phyloP scores from a whole-genome alignment of 2,888 invertebrate genomes.

The Ferrisia virgata region DNA sequence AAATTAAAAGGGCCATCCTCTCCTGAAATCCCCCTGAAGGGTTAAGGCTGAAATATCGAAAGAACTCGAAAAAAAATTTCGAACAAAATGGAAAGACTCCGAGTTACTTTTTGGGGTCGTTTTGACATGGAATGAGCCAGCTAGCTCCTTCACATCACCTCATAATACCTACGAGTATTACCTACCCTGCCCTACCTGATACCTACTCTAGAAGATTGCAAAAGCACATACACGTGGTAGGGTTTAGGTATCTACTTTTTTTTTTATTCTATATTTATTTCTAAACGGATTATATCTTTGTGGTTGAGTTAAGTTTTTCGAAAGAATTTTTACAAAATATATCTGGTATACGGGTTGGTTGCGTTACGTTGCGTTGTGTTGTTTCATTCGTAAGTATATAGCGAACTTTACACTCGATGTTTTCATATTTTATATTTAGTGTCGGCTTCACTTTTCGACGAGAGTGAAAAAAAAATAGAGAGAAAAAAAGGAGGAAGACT shows the following conservation, averaged over 20 bases:
- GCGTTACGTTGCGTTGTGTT: too few species aligned
- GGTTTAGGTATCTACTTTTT: background rate
- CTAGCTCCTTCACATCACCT: too few species aligned
- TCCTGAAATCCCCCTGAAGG: too few species aligned
- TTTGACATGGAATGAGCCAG: too few species aligned
- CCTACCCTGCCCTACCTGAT: background rate
- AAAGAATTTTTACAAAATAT: background rate
- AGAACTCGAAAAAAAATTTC: too few species aligned
- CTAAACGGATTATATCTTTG: conserved; percentile 12
- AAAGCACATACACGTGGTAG: conserved; percentile 2
- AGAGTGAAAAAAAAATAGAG: background rate
- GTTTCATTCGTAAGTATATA: background rate
- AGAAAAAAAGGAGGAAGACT: background rate
- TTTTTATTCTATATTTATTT: background rate
- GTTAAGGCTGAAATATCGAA: too few species aligned
- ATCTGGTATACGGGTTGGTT: too few species aligned
- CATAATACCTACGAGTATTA: too few species aligned
- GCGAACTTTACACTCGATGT: conserved; percentile 12
- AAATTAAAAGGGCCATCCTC: too few species aligned
- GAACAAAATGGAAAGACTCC: too few species aligned
- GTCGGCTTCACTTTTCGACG: background rate
- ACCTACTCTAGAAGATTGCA: background rate
- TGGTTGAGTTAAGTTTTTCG: background rate
- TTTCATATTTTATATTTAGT: conserved; percentile 29
- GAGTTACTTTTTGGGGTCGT: too few species aligned